These are phyloP conservation scores for Chrysocyon brachyurus DNA, from an alignment of 2,797 vertebrate species.

Conservation along the genomic window DNA sequence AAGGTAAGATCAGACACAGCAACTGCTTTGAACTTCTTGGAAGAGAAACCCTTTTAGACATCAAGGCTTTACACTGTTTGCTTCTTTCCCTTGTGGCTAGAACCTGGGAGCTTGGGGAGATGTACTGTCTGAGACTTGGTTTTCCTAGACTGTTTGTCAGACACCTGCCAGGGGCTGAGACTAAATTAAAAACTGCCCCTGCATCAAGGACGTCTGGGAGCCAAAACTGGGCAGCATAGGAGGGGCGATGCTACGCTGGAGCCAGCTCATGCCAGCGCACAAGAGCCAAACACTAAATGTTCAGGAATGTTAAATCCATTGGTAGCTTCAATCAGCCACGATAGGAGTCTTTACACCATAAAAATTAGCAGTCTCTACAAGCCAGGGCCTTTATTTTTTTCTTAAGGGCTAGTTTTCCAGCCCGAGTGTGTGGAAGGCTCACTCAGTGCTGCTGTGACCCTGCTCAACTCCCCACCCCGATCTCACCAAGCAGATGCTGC, in stretches of 20 bases:
- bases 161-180: slow-evolving; percentile 69
- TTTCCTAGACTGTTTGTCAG: slow-evolving; percentile 72
- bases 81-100: slow-evolving; percentile 72
- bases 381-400: neutral
- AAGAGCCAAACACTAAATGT: neutral
- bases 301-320: neutral
- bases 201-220: slow-evolving; percentile 19
- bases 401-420: neutral
- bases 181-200: slow-evolving; percentile 26
- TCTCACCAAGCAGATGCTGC: neutral
- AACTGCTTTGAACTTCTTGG: slow-evolving; percentile 81
- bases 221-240: neutral
- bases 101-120: slow-evolving; percentile 22
- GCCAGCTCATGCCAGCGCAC: fast-evolving
- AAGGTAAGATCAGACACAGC: slow-evolving; percentile 77
- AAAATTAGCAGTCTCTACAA: neutral
- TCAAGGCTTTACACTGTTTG: slow-evolving; percentile 76
- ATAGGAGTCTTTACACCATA: neutral
- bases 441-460: neutral
- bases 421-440: neutral
- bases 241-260: neutral
- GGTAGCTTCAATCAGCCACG: neutral
- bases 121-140: slow-evolving; percentile 62
- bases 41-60: slow-evolving; percentile 78
- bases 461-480: neutral